Conservation (phyloP, 2,888 invertebrate species). For the Epinotia ramella region DNA sequence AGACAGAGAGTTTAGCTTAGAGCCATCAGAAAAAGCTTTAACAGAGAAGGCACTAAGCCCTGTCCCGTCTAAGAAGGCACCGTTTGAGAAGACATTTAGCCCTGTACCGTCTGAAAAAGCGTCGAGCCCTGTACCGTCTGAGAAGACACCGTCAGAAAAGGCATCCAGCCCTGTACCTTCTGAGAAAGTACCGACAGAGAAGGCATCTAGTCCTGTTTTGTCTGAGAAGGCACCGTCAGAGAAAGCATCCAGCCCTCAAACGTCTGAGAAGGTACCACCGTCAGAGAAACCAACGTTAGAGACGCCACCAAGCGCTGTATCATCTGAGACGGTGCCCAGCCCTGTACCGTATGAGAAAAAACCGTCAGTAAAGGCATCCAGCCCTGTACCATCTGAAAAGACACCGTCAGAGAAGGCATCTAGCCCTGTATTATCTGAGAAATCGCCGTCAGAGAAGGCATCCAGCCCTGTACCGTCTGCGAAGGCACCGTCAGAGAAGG, state of each 20-base stretch:
- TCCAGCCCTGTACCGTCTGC: constrained; percentile 34
- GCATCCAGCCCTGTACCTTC: constrained; percentile 6
- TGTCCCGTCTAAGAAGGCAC: neutral
- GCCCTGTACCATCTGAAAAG: neutral
- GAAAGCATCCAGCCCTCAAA: constrained; percentile 5
- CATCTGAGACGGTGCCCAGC: too few relatives aligned
- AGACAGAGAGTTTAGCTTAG: constrained; percentile 46
- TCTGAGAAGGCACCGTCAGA: constrained; percentile 24
- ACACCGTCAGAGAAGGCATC: constrained; percentile 6
- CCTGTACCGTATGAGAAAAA: constrained; percentile 9
- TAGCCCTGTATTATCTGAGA: constrained; percentile 14
- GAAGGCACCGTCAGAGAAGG: neutral
- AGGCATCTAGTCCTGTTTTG: constrained; percentile 22
- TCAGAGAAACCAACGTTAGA: too few relatives aligned
- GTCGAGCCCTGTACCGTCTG: neutral
- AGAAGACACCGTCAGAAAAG: constrained; percentile 4
- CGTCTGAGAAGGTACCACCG: neutral
- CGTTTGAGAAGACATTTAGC: neutral
- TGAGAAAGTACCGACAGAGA: neutral
- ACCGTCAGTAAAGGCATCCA: too few relatives aligned
- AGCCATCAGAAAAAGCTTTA: neutral
- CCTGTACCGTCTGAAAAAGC: constrained; percentile 8
- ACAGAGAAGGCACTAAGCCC: constrained; percentile 20
- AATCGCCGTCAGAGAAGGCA: neutral
- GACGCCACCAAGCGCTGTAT: too few relatives aligned